A percentile compares a stretch with the other conserved stretches of the same genome.
phyloP scores from a whole-genome alignment of 1,140 invertebrate genomes.

The Diorhabda sublineata region DNA sequence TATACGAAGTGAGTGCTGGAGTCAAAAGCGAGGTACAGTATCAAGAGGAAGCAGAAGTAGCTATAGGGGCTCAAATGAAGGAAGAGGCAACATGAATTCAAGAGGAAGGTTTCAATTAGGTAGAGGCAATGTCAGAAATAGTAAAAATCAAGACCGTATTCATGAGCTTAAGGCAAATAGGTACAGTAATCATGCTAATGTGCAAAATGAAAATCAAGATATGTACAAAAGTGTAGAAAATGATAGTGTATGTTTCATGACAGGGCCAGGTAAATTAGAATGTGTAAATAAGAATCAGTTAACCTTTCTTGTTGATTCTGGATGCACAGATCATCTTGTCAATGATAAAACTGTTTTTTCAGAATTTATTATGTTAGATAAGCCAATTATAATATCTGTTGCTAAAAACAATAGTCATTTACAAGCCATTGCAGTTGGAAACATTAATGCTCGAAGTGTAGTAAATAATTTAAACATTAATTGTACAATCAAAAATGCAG shows the following conservation, averaged over 20 bases:
- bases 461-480: conserved; percentile 1
- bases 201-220: not conserved
- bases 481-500: conserved; percentile 1
- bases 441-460: not conserved
- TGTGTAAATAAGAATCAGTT: not conserved
- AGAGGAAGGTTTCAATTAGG: too few species aligned
- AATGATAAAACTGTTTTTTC: not conserved
- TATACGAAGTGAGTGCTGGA: conserved; percentile 13
- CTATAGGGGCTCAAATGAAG: not conserved
- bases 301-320: not conserved
- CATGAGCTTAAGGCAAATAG: not conserved
- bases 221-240: not conserved
- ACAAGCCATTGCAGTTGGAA: not conserved
- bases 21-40: not conserved
- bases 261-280: not conserved
- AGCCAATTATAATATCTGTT: not conserved
- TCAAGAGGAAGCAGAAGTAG: not conserved
- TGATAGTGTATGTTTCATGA: not conserved
- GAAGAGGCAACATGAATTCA: too few species aligned
- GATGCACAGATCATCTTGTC: not conserved
- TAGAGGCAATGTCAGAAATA: not conserved
- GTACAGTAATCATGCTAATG: not conserved
- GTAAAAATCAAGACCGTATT: not conserved
- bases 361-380: not conserved
- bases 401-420: conserved; percentile 8